These are phyloP conservation scores for Chromobotia macracanthus DNA, from an alignment of 2,797 vertebrate species.

Conservation along the genomic window DNA sequence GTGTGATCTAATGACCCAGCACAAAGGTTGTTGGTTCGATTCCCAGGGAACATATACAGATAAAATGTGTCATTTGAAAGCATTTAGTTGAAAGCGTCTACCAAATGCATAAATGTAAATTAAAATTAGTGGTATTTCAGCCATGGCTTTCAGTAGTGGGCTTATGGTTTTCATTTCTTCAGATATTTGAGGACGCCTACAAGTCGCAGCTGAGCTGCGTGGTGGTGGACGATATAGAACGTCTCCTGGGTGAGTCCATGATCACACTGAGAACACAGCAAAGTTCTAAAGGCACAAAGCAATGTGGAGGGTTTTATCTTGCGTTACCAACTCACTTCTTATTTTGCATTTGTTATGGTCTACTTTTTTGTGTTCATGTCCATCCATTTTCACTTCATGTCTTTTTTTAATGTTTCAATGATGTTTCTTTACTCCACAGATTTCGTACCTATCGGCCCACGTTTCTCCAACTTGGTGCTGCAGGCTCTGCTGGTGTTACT, in stretches of 20 bases:
- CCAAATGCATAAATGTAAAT: no score
- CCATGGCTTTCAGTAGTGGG: neutral
- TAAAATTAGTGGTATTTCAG: neutral
- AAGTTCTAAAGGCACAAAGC: neutral
- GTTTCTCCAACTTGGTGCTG: conserved; percentile 94
- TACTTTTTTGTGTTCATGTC: neutral
- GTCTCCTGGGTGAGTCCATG: conserved; percentile 84
- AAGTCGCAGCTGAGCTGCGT: conserved; percentile 98
- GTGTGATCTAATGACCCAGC: no score
- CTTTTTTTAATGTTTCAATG: neutral
- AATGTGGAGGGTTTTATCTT: no score
- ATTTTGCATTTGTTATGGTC: no score
- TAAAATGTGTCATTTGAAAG: no score
- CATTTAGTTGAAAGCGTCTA: no score
- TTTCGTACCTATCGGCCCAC: conserved; percentile 93
- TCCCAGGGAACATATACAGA: no score
- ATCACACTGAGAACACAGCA: neutral
- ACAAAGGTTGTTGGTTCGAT: no score
- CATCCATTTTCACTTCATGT: no score
- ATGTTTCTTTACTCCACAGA: conserved; percentile 71
- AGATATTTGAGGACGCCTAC: conserved; percentile 98
- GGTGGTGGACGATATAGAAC: conserved; percentile 93
- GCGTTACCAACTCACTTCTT: no score
- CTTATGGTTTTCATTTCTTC: conserved; percentile 35
- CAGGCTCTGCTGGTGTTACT: conserved; percentile 92